A percentile compares a stretch with the other conserved stretches of the same genome.
Evolutionary conservation across 2,888 invertebrate genomes (phyloP).

Genomic region (Bhutanitis thaidina): DNA sequence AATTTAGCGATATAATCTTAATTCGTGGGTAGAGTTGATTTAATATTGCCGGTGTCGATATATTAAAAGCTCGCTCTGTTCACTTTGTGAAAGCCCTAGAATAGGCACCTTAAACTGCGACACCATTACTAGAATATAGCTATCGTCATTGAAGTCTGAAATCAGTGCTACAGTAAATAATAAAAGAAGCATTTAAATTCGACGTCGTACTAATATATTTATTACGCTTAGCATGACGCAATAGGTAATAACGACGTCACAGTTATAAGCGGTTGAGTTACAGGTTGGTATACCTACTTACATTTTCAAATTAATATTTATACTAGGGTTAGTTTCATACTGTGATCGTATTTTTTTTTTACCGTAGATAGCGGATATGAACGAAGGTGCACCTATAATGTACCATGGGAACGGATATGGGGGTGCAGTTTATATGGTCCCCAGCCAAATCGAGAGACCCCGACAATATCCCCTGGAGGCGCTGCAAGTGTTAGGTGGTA

Average conservation of each 20-base stretch:
- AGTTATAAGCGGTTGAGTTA: slow-evolving; percentile 45
- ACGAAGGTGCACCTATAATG: slow-evolving; percentile 64
- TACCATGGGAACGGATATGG: slow-evolving; percentile 58
- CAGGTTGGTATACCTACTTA: slow-evolving; percentile 50
- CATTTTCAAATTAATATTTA: slow-evolving; percentile 26
- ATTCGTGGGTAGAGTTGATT: slow-evolving; percentile 77
- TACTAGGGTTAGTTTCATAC: slow-evolving; percentile 9
- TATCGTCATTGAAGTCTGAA: slow-evolving; percentile 54
- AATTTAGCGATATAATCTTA: slow-evolving; percentile 62
- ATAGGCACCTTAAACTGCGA: slow-evolving; percentile 46
- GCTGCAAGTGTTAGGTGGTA: slow-evolving; percentile 45
- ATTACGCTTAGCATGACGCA: slow-evolving; percentile 66
- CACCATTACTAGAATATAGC: slow-evolving; percentile 39
- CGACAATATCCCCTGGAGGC: slow-evolving; percentile 59
- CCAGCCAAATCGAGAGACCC: slow-evolving; percentile 49
- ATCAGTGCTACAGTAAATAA: slow-evolving; percentile 59
- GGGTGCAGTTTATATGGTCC: slow-evolving; percentile 52
- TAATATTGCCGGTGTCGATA: slow-evolving; percentile 62
- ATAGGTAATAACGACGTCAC: slow-evolving; percentile 50
- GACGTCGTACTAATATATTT: slow-evolving; percentile 55
- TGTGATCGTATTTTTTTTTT: slow-evolving; percentile 14
- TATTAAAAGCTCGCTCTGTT: slow-evolving; percentile 56
- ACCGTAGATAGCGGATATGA: slow-evolving; percentile 46
- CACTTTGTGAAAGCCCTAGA: slow-evolving; percentile 54
- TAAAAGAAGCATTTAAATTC: slow-evolving; percentile 51